These are phyloP conservation scores for Acarapis woodi DNA, from an alignment of 1,140 invertebrate genomes.

Conservation along the genomic window DNA sequence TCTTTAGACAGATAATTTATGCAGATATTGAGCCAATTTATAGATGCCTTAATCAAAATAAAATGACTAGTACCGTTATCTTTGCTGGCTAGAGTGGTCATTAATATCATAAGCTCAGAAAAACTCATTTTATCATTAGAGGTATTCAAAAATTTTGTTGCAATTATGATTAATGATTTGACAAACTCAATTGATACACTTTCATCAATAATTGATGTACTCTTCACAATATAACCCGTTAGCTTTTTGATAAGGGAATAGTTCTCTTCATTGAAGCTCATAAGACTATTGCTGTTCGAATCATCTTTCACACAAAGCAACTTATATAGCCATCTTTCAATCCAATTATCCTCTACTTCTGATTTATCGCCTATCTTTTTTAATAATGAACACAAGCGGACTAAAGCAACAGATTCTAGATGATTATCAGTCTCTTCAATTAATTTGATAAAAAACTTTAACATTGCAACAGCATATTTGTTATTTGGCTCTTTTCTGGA, in stretches of 20 bases:
- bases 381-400: constrained; percentile 34
- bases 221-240: constrained; percentile 39
- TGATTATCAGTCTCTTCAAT: constrained; percentile 33
- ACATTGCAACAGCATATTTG: constrained; percentile 38
- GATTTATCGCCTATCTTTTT: constrained; percentile 4
- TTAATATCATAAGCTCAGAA: constrained; percentile 41
- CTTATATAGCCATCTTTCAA: constrained; percentile 4
- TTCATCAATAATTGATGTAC: constrained; percentile 27
- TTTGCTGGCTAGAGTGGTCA: constrained; percentile 48
- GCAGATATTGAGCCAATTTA: constrained; percentile 34
- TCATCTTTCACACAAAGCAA: constrained; percentile 10
- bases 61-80: constrained; percentile 39
- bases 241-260: constrained; percentile 36
- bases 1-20: constrained; percentile 27
- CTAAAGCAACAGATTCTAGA: constrained; percentile 28
- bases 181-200: constrained; percentile 39
- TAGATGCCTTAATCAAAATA: constrained; percentile 41
- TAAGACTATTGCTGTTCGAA: constrained; percentile 14
- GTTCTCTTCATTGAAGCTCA: constrained; percentile 26
- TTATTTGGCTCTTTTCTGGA: constrained; percentile 30
- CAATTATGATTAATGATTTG: constrained; percentile 40
- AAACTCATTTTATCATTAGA: constrained; percentile 36
- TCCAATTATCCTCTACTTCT: not conserved
- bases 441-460: constrained; percentile 47
- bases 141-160: constrained; percentile 30